Evolutionary conservation across 2,888 invertebrate species (phyloP).

Genomic region (Chydorus sphaericus): DNA sequence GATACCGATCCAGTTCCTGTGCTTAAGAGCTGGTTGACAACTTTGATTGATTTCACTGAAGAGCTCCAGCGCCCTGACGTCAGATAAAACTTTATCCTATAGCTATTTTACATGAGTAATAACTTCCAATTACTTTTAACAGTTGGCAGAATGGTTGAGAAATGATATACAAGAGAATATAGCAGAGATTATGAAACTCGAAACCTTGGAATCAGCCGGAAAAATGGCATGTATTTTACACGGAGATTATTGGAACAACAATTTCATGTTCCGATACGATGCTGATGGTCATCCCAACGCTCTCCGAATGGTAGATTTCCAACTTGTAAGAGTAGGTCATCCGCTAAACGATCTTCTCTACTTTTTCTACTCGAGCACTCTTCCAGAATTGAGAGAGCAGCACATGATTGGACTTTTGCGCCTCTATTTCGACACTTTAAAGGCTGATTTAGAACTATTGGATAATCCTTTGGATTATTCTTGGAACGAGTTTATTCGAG

Average conservation of each 20-base stretch:
- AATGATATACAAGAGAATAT: neutral
- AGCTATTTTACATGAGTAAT: too few relatives aligned
- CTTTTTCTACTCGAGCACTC: neutral
- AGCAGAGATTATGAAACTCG: neutral
- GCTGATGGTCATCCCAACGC: too few relatives aligned
- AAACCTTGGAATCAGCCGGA: neutral
- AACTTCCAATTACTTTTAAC: neutral
- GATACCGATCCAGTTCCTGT: neutral
- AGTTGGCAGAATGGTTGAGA: constrained; percentile 1
- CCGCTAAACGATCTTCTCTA: too few relatives aligned
- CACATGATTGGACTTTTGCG: neutral
- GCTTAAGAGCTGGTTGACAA: neutral
- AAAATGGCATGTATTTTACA: constrained; percentile 10
- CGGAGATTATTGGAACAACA: constrained; percentile 15
- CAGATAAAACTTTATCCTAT: neutral
- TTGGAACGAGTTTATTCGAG: neutral
- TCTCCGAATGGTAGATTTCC: neutral
- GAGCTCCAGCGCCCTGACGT: neutral
- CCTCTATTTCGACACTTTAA: neutral
- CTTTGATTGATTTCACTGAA: neutral
- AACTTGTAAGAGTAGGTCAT: neutral
- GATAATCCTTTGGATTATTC: neutral
- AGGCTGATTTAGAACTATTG: neutral
- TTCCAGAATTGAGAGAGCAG: neutral
- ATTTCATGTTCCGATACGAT: constrained; percentile 12